Evolutionary conservation across 2,888 invertebrate species (phyloP).

Genomic region (Dilophus febrilis): DNA sequence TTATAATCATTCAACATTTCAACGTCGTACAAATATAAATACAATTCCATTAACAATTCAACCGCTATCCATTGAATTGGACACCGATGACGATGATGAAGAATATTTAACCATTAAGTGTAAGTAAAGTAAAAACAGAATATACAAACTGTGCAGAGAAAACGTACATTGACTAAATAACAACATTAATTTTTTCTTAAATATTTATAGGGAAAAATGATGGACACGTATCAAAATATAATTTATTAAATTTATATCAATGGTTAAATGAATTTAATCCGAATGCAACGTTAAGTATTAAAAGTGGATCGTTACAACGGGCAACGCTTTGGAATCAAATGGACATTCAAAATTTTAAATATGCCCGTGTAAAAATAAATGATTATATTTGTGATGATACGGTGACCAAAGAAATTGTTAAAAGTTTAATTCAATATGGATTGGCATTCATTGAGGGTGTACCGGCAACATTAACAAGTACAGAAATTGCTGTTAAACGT

Average conservation of each 20-base stretch:
- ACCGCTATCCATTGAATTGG: constrained; percentile 19
- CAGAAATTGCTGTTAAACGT: constrained; percentile 33
- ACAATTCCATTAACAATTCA: constrained; percentile 34
- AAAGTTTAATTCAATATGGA: constrained; percentile 25
- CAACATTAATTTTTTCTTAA: background rate
- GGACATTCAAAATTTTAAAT: constrained; percentile 25
- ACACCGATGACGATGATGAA: constrained; percentile 20
- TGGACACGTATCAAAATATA: constrained; percentile 35
- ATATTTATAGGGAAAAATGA: constrained; percentile 37
- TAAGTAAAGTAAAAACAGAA: constrained; percentile 31
- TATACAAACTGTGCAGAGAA: too few relatives aligned
- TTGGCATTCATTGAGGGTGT: constrained; percentile 27
- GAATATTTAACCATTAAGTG: constrained; percentile 35
- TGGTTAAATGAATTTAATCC: too few relatives aligned
- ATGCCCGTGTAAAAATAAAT: constrained; percentile 28
- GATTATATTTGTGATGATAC: constrained; percentile 32
- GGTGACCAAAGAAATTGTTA: constrained; percentile 32
- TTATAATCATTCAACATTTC: constrained; percentile 39
- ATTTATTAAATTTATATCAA: constrained; percentile 7
- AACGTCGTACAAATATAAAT: constrained; percentile 39
- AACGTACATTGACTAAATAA: too few relatives aligned
- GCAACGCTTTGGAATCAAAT: constrained; percentile 34
- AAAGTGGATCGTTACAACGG: too few relatives aligned
- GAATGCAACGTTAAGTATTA: too few relatives aligned
- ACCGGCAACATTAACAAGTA: constrained; percentile 22